A percentile compares a stretch with the other conserved stretches of the same genome.
Evolutionary conservation across 2,888 invertebrate species (phyloP).

Genomic region (Elmis aenea): DNA sequence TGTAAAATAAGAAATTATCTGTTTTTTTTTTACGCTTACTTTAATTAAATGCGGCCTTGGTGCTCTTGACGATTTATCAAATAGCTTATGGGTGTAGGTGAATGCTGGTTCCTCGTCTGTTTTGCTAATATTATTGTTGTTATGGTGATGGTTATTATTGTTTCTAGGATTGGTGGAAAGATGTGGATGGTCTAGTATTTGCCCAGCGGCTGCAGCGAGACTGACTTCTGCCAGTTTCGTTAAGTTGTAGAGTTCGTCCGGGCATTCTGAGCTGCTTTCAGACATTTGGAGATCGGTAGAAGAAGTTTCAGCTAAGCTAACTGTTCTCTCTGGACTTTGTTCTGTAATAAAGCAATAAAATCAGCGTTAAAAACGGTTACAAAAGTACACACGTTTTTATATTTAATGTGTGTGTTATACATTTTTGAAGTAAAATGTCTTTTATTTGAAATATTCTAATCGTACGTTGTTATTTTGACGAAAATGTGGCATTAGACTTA

Average conservation of each 20-base stretch:
- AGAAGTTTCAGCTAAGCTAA: constrained; percentile 41
- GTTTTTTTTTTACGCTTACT: constrained; percentile 28
- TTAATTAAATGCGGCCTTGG: constrained; percentile 40
- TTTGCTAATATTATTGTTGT: constrained; percentile 21
- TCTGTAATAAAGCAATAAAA: constrained; percentile 33
- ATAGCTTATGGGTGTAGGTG: constrained; percentile 45
- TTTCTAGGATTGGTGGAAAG: constrained; percentile 27
- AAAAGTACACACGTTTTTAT: too few species aligned
- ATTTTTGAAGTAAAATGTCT: too few species aligned
- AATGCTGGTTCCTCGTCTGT: constrained; percentile 32
- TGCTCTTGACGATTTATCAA: constrained; percentile 43
- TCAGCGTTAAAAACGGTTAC: too few species aligned
- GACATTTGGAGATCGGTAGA: constrained; percentile 29
- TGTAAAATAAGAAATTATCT: too few species aligned
- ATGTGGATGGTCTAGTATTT: constrained; percentile 48
- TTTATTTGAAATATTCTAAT: too few species aligned
- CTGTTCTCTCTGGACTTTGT: constrained; percentile 44
- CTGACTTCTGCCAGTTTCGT: constrained; percentile 72
- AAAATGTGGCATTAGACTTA: too few species aligned
- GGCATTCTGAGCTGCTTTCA: constrained; percentile 44
- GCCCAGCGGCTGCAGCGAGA: constrained; percentile 58
- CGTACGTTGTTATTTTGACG: too few species aligned
- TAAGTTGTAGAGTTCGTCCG: constrained; percentile 68
- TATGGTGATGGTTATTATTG: constrained; percentile 10
- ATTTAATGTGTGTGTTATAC: too few species aligned